A percentile compares a stretch with the other conserved stretches of the same genome.
Evolutionary conservation across 2,888 invertebrate genomes (phyloP).

Genomic region (Steromphala cineraria): DNA sequence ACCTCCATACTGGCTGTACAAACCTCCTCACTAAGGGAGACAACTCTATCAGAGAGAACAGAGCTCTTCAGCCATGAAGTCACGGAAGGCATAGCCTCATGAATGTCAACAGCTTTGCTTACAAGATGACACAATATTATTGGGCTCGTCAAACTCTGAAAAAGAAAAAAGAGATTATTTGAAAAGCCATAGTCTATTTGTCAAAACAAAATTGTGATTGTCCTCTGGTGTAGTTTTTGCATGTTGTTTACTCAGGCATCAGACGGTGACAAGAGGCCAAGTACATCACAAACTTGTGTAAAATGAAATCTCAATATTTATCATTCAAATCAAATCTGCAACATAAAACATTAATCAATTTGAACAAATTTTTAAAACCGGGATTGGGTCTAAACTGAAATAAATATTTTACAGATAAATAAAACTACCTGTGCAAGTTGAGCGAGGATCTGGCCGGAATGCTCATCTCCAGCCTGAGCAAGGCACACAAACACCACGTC

Average conservation of each 20-base stretch:
- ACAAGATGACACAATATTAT: constrained; percentile 25
- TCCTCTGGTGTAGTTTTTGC: too few relatives aligned
- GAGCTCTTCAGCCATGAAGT: constrained; percentile 23
- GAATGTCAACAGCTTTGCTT: constrained; percentile 23
- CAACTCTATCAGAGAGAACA: constrained; percentile 19
- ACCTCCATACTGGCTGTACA: not conserved
- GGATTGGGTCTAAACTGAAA: not conserved
- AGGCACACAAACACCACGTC: constrained; percentile 51
- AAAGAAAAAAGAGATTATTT: not conserved
- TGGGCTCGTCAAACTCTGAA: constrained; percentile 21
- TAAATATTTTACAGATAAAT: not conserved
- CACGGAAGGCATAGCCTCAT: constrained; percentile 19
- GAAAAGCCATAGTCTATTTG: not conserved
- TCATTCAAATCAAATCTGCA: too few relatives aligned
- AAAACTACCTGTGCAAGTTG: not conserved
- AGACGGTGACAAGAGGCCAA: too few relatives aligned
- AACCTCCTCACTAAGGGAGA: constrained; percentile 16
- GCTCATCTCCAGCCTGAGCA: constrained; percentile 36
- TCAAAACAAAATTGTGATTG: too few relatives aligned
- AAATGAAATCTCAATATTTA: too few relatives aligned
- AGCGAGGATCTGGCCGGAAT: not conserved
- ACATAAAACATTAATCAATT: too few relatives aligned
- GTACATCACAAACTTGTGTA: too few relatives aligned
- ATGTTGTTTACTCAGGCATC: too few relatives aligned
- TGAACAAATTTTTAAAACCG: not conserved